Evolutionary conservation across 1,140 invertebrate species (phyloP).

Genomic region (Manduca sexta): DNA sequence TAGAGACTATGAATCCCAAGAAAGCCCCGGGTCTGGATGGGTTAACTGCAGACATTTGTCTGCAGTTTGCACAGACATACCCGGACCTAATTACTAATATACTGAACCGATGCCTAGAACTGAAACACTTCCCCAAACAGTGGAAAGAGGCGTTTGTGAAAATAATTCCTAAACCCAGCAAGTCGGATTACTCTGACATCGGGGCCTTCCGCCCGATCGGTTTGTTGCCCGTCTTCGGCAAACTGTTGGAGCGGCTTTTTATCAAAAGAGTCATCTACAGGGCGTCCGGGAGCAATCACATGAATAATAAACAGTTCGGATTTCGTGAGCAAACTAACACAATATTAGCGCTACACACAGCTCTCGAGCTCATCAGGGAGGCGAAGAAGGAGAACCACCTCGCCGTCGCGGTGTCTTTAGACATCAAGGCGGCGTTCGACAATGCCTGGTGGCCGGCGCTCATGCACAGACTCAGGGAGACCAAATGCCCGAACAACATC

Average conservation of each 20-base stretch:
- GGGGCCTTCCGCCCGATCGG: not conserved
- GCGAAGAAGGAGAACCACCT: too few species aligned
- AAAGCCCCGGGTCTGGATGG: slow-evolving; percentile 2
- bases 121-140: not conserved
- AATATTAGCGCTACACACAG: too few species aligned
- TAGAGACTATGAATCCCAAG: not conserved
- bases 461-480: too few species aligned
- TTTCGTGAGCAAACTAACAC: too few species aligned
- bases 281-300: too few species aligned
- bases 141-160: not conserved
- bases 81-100: not conserved
- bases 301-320: too few species aligned
- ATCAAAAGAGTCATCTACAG: too few species aligned
- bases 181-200: not conserved
- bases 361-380: too few species aligned
- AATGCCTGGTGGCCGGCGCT: too few species aligned
- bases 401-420: too few species aligned
- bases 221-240: not conserved
- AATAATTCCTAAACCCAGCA: not conserved
- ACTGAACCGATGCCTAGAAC: not conserved
- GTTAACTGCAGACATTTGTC: slow-evolving; percentile 2
- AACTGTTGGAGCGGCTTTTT: not conserved
- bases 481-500: too few species aligned
- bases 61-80: not conserved
- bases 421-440: too few species aligned